These are phyloP conservation scores for Drosophila hawaiiensis DNA, from an alignment of 2,888 invertebrate genomes.

Conservation along the genomic window DNA sequence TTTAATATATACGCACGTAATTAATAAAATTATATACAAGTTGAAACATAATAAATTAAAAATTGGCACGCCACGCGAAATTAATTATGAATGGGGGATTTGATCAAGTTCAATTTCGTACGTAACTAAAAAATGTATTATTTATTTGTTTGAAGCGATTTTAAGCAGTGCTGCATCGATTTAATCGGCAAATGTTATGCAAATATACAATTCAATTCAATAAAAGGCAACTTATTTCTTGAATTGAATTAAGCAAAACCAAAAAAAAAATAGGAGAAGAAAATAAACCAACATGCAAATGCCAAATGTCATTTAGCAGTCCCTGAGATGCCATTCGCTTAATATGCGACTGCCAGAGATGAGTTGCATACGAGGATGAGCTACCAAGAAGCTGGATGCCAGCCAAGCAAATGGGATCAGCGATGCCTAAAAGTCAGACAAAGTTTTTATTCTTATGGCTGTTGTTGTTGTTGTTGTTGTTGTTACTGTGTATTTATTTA, in stretches of 20 bases:
- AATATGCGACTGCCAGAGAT: conserved; percentile 57
- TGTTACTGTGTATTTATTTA: conserved; percentile 72
- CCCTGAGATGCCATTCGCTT: conserved; percentile 18
- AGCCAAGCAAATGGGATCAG: conserved; percentile 47
- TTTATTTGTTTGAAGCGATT: background rate
- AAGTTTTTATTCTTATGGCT: conserved; percentile 5
- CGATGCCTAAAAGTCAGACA: conserved; percentile 8
- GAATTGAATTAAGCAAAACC: conserved; percentile 51
- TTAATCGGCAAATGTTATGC: conserved; percentile 32
- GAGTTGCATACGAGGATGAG: conserved; percentile 41
- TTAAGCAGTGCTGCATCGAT: background rate
- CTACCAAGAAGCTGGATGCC: conserved; percentile 44
- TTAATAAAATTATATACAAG: conserved; percentile 31
- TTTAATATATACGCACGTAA: conserved; percentile 15
- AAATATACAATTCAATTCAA: conserved; percentile 54
- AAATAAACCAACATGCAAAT: conserved; percentile 63
- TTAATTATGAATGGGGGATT: background rate
- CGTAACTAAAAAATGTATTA: background rate
- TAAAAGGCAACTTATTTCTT: conserved; percentile 53
- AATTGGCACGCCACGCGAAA: background rate
- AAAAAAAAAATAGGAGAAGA: background rate
- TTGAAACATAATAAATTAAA: background rate
- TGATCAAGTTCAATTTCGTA: background rate
- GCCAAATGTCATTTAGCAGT: conserved; percentile 62
- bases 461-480: conserved; percentile 35